phyloP scores from a whole-genome alignment of 2,113 vertebrate genomes.

The Mugil cephalus region DNA sequence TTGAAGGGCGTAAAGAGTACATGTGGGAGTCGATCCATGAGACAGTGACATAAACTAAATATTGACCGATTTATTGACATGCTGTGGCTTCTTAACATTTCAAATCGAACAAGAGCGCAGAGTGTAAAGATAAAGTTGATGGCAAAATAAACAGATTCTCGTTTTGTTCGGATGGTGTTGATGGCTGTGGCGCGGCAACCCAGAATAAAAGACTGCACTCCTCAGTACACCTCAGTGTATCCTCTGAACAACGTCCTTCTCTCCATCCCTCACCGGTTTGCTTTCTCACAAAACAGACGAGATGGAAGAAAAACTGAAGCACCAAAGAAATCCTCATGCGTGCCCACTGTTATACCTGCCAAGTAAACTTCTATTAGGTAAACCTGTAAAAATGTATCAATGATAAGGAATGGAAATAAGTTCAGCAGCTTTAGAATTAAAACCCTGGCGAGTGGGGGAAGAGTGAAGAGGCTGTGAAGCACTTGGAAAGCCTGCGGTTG shows the following conservation, averaged over 20 bases:
- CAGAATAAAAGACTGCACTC: conserved; percentile 13
- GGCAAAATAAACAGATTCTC: background rate
- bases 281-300: conserved; percentile 30
- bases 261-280: conserved; percentile 13
- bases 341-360: conserved; percentile 45
- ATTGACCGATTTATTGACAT: background rate
- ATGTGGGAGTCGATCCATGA: background rate
- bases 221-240: conserved; percentile 38
- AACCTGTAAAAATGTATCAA: conserved; percentile 48
- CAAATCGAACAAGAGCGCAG: too few species aligned
- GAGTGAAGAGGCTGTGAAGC: conserved; percentile 65
- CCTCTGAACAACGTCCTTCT: conserved; percentile 55
- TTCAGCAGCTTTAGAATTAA: conserved; percentile 79
- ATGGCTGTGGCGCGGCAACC: background rate
- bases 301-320: conserved; percentile 48
- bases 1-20: too few species aligned
- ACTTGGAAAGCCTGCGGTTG: conserved; percentile 65
- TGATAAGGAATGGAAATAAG: conserved; percentile 66
- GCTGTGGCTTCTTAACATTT: background rate
- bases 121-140: conserved; percentile 3
- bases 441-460: conserved; percentile 59
- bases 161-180: background rate
- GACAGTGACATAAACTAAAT: background rate
- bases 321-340: conserved; percentile 53
- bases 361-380: conserved; percentile 45